These are phyloP conservation scores for Tipula confusa DNA, from an alignment of 2,888 invertebrate species.

Conservation along the genomic window DNA sequence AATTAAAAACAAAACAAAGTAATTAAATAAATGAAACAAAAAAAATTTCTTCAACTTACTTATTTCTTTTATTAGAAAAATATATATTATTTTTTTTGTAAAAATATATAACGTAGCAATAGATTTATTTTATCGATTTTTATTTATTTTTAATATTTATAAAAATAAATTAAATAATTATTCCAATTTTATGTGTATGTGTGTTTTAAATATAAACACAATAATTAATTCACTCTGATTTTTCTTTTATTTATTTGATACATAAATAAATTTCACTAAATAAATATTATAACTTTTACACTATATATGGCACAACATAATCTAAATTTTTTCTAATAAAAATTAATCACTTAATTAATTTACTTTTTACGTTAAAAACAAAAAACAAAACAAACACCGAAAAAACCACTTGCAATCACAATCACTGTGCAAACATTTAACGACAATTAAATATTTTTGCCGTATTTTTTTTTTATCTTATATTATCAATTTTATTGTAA, in stretches of 20 bases:
- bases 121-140: not conserved
- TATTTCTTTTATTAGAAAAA: not conserved
- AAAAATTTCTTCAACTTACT: not conserved
- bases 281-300: not conserved
- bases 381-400: not conserved
- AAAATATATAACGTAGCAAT: too few species aligned
- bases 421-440: not conserved
- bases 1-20: not conserved
- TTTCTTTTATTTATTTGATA: not conserved
- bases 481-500: not conserved
- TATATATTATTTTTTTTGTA: not conserved
- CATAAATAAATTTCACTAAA: conserved; percentile 21
- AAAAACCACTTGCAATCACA: not conserved
- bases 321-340: not conserved
- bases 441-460: not conserved
- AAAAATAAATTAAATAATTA: conserved; percentile 9
- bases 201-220: not conserved
- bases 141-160: not conserved
- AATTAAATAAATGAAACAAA: not conserved
- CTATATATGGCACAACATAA: not conserved
- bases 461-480: not conserved
- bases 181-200: conserved; percentile 3
- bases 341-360: not conserved
- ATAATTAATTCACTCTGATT: conserved; percentile 4
- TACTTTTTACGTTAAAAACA: not conserved